Percentiles rank a stretch among this genome's conserved stretches.
Evolutionary conservation across 1,140 invertebrate species (phyloP).

Genomic region (Nephila pilipes): DNA sequence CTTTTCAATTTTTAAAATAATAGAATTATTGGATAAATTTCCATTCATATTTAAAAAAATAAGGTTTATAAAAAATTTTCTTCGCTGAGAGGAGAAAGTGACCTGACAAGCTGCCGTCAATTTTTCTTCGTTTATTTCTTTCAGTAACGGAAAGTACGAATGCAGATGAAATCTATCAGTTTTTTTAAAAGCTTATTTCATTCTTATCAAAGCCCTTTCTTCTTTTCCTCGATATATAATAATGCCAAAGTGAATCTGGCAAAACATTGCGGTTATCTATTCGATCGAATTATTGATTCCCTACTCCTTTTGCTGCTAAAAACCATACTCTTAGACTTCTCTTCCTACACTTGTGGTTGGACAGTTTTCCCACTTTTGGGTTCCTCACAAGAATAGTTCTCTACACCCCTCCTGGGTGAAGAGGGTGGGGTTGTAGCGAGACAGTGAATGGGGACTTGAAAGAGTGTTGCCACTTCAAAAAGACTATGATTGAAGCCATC

Average conservation of each 20-base stretch:
- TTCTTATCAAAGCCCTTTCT: background rate
- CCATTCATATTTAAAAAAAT: no score
- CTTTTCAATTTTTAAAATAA: no score
- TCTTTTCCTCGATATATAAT: constrained; percentile 2
- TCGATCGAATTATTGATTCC: constrained; percentile 47
- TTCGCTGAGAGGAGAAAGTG: no score
- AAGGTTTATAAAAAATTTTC: no score
- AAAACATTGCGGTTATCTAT: constrained; percentile 47
- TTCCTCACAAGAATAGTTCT: background rate
- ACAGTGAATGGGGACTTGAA: constrained; percentile 32
- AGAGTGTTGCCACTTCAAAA: constrained; percentile 51
- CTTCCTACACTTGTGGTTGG: background rate
- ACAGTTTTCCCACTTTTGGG: background rate
- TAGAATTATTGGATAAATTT: no score
- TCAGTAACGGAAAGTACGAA: background rate
- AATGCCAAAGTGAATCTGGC: constrained; percentile 22
- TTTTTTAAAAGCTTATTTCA: background rate
- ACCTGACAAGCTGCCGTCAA: no score
- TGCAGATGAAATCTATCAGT: background rate
- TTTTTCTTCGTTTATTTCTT: background rate
- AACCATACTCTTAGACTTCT: constrained; percentile 8
- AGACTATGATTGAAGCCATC: constrained; percentile 47
- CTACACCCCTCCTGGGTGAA: background rate
- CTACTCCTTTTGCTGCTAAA: constrained; percentile 1
- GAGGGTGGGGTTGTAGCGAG: constrained; percentile 8